phyloP scores from a whole-genome alignment of 1,140 invertebrate species.

The Littorina saxatilis region DNA sequence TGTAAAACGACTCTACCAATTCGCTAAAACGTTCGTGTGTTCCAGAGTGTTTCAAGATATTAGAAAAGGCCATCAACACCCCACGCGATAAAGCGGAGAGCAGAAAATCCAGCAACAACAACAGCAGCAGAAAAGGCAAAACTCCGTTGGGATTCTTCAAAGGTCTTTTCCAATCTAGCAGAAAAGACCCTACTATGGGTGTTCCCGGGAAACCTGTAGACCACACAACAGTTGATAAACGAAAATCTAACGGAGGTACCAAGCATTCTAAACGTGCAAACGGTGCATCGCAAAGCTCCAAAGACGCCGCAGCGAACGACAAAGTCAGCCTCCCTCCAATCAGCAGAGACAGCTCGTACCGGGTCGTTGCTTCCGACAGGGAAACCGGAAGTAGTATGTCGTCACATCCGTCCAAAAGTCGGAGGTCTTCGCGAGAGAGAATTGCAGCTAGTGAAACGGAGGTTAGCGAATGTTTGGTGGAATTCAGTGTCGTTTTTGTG shows the following conservation, averaged over 20 bases:
- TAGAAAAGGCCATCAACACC: neutral
- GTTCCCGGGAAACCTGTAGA: neutral
- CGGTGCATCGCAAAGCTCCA: neutral
- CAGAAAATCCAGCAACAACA: neutral
- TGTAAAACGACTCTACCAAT: too few species aligned
- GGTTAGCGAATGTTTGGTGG: too few species aligned
- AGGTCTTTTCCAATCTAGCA: neutral
- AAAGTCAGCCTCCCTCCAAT: neutral
- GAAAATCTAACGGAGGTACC: too few species aligned
- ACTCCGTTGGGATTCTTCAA: slow-evolving; percentile 23
- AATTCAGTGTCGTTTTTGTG: too few species aligned
- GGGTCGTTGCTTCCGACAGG: neutral
- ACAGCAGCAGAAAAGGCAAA: neutral
- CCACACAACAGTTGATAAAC: neutral
- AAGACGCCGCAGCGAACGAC: neutral
- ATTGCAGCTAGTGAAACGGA: too few species aligned
- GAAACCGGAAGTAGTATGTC: neutral
- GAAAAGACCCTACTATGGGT: neutral
- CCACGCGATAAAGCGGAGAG: neutral
- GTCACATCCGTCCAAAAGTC: neutral
- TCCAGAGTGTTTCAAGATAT: slow-evolving; percentile 9
- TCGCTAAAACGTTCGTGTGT: too few species aligned
- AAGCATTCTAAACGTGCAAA: neutral
- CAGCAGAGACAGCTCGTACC: neutral
- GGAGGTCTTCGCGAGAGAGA: neutral